Base-by-base conservation (phyloP, 1,140 invertebrate genomes). In the Globodera rostochiensis region DNA sequence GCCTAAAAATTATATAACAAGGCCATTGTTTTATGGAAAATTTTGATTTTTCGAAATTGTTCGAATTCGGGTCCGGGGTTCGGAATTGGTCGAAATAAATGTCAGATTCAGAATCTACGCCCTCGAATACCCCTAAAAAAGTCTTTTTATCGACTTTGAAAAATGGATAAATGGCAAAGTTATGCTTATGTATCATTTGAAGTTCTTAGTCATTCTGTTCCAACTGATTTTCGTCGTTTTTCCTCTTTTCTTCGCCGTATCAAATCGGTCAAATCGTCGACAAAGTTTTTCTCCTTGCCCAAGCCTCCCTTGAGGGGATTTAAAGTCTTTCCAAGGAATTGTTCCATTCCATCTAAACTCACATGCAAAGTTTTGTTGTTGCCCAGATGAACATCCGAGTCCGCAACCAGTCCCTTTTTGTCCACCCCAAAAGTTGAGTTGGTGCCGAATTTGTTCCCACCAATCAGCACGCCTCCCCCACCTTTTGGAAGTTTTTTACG, bases 371-470 rank as follows among this genome's bases (percentile, higher is more conserved):
- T 21, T 64, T 47, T 74, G 15, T 80, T 60, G 9, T 80, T 53
- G 4, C 76, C 79, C 49, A 70, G 8, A 50, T 80, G 25, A 19
- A 80, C 47, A 80, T 80, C 79, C 21, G 79, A 80, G 46, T 80
- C 47, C 21, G 79, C 77, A 45, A 47, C 64, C 15, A 82, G 47
- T 50, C 80, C 80, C 57, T 83, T 45, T 64, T 82, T 82, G 64
- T 77, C 80, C 21, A 81, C 80, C 3, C 80, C 80, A 19, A 82
- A 74, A 4, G 79, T 82, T 45, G 80, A 81, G 73, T 82, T 82
- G 66, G 69, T 57, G 19, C 80, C 80, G 73, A 67, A 82, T 4
- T 82, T 69, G 64, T 67, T 79, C 4, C 80, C 80, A 11, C 80
- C 60, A 2, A 82, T 49, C 57, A 82, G 66, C 21, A 82, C 80